Conservation (phyloP, 2,888 invertebrate species). For the Scaptomyza parva region DNA sequence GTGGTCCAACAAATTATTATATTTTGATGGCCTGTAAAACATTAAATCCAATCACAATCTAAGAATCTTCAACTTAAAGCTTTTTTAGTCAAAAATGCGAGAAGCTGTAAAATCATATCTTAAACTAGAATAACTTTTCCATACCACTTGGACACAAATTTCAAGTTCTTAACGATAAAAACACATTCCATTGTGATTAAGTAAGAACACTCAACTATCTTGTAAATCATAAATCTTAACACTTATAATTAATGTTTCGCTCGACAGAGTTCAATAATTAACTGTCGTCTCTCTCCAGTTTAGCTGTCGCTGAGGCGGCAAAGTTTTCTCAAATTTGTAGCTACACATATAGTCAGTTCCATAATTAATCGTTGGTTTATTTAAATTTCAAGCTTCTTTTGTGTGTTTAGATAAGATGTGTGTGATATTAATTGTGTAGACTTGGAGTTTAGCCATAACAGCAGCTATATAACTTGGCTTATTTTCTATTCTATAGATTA, state of each 20-base stretch:
- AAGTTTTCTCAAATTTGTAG: constrained; percentile 40
- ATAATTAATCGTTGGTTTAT: constrained; percentile 58
- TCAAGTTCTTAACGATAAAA: constrained; percentile 4
- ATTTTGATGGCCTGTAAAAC: constrained; percentile 18
- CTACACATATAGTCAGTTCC: constrained; percentile 32
- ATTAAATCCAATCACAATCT: too few species aligned
- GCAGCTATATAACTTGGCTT: constrained; percentile 6
- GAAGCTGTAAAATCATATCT: constrained; percentile 1
- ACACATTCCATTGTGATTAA: constrained; percentile 54
- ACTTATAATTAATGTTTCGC: constrained; percentile 51
- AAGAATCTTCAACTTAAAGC: too few species aligned
- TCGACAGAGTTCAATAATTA: constrained; percentile 53
- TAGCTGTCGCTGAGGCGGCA: constrained; percentile 45
- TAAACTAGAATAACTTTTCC: background rate
- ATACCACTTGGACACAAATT: background rate
- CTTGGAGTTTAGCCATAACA: constrained; percentile 24
- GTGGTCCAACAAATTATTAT: constrained; percentile 31
- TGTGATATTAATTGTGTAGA: constrained; percentile 35
- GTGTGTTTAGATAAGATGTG: constrained; percentile 37
- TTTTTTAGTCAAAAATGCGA: too few species aligned
- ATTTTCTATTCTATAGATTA: background rate
- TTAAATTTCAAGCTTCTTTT: constrained; percentile 27
- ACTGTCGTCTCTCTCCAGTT: constrained; percentile 30
- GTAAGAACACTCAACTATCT: constrained; percentile 50
- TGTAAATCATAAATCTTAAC: constrained; percentile 64